phyloP scores from a whole-genome alignment of 2,888 invertebrate genomes.

The Eristalis tenax region DNA sequence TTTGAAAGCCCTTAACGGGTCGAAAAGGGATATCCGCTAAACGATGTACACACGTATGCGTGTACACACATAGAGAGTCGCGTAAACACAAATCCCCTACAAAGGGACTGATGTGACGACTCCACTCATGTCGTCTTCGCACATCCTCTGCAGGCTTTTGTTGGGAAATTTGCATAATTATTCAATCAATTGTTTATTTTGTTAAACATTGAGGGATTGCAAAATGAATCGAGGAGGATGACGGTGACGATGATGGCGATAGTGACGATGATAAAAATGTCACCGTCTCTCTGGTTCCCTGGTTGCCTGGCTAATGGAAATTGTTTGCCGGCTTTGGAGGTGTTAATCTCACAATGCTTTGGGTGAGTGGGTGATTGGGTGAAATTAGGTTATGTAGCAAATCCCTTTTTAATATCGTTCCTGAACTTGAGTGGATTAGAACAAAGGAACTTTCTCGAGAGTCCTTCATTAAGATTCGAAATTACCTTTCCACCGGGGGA shows the following conservation, averaged over 20 bases:
- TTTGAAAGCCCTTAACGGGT: slow-evolving; percentile 65
- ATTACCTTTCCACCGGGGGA: slow-evolving; percentile 22
- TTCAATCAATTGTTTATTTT: slow-evolving; percentile 71
- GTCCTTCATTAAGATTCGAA: slow-evolving; percentile 53
- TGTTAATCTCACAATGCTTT: slow-evolving; percentile 45
- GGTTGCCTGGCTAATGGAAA: slow-evolving; percentile 52
- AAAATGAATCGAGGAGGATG: slow-evolving; percentile 25
- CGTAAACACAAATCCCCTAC: slow-evolving; percentile 28
- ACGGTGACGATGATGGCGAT: not conserved
- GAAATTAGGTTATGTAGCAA: slow-evolving; percentile 51
- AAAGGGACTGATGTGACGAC: slow-evolving; percentile 49
- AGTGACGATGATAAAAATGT: slow-evolving; percentile 1
- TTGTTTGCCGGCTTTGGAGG: slow-evolving; percentile 59
- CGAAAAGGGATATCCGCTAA: slow-evolving; percentile 63
- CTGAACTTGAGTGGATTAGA: slow-evolving; percentile 27
- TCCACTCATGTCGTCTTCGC: slow-evolving; percentile 32
- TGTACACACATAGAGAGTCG: not conserved
- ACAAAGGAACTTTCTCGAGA: slow-evolving; percentile 47
- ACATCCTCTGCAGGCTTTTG: slow-evolving; percentile 38
- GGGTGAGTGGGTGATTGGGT: slow-evolving; percentile 5
- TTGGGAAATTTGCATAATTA: slow-evolving; percentile 66
- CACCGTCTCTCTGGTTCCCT: not conserved
- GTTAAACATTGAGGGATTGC: slow-evolving; percentile 63
- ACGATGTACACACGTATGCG: not conserved
- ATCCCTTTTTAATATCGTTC: slow-evolving; percentile 45